Evolutionary conservation across 2,797 vertebrate genomes (phyloP), one percentile per base, ranked within the genome.

Genomic region (Spheniscus humboldti): DNA sequence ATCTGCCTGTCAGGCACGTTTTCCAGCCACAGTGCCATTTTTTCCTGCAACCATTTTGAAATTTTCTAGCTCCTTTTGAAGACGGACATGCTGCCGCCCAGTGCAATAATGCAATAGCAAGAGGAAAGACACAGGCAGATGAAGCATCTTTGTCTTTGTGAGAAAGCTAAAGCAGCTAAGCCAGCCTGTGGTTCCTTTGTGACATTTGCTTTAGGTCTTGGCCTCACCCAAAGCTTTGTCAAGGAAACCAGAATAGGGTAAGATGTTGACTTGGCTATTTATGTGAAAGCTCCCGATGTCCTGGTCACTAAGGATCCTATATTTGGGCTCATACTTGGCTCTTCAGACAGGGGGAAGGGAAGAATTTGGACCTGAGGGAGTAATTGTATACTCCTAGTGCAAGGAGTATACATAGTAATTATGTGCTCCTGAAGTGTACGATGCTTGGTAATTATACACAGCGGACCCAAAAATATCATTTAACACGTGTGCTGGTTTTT

Each of bases 401-500:
- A 96, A 96, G 85, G 52, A 96, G 15, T 35, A 55, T 60, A 45
- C 68, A 71, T 57, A 69, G 86, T 87, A 97, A 97, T 98, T 96
- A 96, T 55, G 86, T 76, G 96, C 94, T 98, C 96, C 92, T 64
- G 22, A 92, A 90, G 91, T 94, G 77, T 96, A 97, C 13, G 22
- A 94, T 96, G 74, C 87, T 97, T 86, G 28, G 94, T 97, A 97
- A 98, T 98, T 97, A 96, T 45, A 97, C 94, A 93, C 81, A 77
- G 96, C 86, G 89, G 92, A 96, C 89, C 96, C 97, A 94, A 96
- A 98, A 98, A 98, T 98, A 98, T 97, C 85, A 95, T 97, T 98
- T 98, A 97, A 98, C 98, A 98, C 86, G 45, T 98, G 97, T 98
- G 97, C 95, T 98, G 97, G 96, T 97, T 98, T 98, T 97, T 97